A percentile compares a stretch with the other conserved stretches of the same genome.
These are phyloP conservation scores for Carollia perspicillata DNA, from an alignment of 2,113 vertebrate genomes.

Conservation along the genomic window DNA sequence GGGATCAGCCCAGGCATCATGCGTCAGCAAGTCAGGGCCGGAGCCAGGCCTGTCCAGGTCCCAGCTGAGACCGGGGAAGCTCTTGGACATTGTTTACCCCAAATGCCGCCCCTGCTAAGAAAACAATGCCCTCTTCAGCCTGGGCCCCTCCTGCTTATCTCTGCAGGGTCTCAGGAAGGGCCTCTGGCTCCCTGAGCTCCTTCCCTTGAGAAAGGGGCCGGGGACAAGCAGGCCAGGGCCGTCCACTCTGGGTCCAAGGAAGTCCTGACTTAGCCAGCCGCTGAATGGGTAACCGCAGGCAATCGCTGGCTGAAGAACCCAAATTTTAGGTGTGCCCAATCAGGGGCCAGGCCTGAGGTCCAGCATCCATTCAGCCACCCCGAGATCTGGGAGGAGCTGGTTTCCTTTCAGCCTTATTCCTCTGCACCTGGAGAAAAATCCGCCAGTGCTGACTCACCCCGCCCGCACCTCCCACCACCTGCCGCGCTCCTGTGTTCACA, in stretches of 20 bases:
- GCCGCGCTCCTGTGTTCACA: rapidly evolving
- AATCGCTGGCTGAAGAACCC: rapidly evolving
- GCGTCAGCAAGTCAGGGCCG: background rate
- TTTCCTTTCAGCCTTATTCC: too few relatives aligned
- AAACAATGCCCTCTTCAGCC: constrained; percentile 53
- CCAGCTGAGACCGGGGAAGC: constrained; percentile 32
- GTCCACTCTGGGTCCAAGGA: background rate
- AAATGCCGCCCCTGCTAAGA: background rate
- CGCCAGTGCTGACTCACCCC: rapidly evolving
- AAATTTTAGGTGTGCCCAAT: background rate
- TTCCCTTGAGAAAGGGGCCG: background rate
- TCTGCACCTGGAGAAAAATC: background rate
- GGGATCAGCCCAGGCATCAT: background rate
- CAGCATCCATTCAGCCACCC: too few relatives aligned
- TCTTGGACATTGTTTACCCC: constrained; percentile 67
- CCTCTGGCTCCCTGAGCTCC: background rate
- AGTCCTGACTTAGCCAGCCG: background rate
- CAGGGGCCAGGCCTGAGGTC: background rate
- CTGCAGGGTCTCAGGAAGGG: background rate
- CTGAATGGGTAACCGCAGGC: background rate
- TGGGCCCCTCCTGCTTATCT: background rate
- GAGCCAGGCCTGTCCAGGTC: background rate
- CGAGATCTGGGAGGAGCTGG: rapidly evolving
- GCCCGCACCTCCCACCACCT: rapidly evolving
- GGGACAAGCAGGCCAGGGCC: too few relatives aligned